phyloP scores from a whole-genome alignment of 2,113 vertebrate species.

The Corvus moneduloides region DNA sequence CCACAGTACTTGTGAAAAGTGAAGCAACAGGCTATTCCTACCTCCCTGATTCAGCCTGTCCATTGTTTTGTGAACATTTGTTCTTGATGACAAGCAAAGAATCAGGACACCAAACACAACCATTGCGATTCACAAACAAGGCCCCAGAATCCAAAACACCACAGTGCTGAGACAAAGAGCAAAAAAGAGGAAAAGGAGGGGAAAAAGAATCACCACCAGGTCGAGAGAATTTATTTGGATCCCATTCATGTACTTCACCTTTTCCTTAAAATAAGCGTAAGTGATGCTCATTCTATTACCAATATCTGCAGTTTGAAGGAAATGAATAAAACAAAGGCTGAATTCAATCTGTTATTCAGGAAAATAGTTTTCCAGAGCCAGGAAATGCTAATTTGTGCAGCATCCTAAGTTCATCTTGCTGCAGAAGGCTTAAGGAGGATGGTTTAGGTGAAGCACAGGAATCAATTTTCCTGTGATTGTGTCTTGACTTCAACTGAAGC shows the following conservation, averaged over 20 bases:
- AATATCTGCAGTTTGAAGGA: neutral
- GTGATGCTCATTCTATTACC: neutral
- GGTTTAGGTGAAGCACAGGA: slow-evolving; percentile 81
- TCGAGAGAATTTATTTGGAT: slow-evolving; percentile 50
- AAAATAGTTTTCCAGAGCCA: neutral
- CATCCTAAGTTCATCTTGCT: neutral
- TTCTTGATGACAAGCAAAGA: slow-evolving; percentile 67
- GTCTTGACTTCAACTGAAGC: slow-evolving; percentile 65
- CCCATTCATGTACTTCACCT: slow-evolving; percentile 75
- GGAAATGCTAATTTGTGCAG: neutral
- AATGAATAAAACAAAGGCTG: neutral
- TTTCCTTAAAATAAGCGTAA: slow-evolving; percentile 34
- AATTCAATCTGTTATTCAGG: neutral
- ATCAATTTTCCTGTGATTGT: slow-evolving; percentile 67
- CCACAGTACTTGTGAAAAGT: neutral
- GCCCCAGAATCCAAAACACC: slow-evolving; percentile 68
- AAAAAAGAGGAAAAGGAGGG: slow-evolving; percentile 9
- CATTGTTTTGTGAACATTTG: slow-evolving; percentile 68
- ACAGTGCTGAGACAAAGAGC: slow-evolving; percentile 68
- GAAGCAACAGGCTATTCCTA: slow-evolving; percentile 60
- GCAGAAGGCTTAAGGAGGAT: neutral
- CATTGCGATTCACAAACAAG: slow-evolving; percentile 70
- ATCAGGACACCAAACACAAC: slow-evolving; percentile 70
- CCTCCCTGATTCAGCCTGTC: slow-evolving; percentile 78
- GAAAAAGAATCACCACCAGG: slow-evolving; percentile 53